These are phyloP conservation scores for Temnothorax longispinosus DNA, from an alignment of 1,140 invertebrate species.

Conservation along the genomic window DNA sequence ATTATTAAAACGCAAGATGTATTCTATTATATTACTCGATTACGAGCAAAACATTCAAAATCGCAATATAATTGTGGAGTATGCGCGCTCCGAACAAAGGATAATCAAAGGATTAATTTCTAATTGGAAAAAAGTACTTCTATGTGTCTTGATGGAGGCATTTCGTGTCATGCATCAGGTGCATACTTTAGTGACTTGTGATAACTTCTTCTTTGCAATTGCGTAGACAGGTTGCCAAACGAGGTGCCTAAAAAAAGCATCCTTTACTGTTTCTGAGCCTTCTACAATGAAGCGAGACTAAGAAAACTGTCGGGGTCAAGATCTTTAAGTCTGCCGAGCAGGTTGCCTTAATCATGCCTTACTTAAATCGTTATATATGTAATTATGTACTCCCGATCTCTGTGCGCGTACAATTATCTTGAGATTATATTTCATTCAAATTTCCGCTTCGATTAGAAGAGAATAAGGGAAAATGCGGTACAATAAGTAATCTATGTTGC, in stretches of 20 bases:
- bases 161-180: conserved; percentile 22
- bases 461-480: background rate
- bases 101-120: conserved; percentile 38
- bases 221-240: conserved; percentile 33
- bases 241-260: conserved; percentile 51
- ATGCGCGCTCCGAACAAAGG: background rate
- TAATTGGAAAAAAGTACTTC: conserved; percentile 30
- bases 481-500: conserved; percentile 43
- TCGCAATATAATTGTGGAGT: background rate
- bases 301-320: conserved; percentile 37
- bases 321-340: conserved; percentile 54
- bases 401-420: conserved; percentile 42
- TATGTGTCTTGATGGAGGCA: conserved; percentile 1
- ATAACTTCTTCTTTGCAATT: conserved; percentile 50
- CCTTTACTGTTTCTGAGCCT: conserved; percentile 48
- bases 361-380: conserved; percentile 49
- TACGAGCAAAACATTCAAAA: conserved; percentile 29
- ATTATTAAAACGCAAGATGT: conserved; percentile 1
- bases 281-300: conserved; percentile 35
- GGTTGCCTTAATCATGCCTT: conserved; percentile 67
- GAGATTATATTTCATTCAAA: conserved; percentile 30
- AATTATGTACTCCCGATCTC: conserved; percentile 19
- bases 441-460: conserved; percentile 1
- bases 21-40: conserved; percentile 31
- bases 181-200: conserved; percentile 33